Conservation (phyloP, 2,888 invertebrate genomes). For the Kryphioiulus occultus region DNA sequence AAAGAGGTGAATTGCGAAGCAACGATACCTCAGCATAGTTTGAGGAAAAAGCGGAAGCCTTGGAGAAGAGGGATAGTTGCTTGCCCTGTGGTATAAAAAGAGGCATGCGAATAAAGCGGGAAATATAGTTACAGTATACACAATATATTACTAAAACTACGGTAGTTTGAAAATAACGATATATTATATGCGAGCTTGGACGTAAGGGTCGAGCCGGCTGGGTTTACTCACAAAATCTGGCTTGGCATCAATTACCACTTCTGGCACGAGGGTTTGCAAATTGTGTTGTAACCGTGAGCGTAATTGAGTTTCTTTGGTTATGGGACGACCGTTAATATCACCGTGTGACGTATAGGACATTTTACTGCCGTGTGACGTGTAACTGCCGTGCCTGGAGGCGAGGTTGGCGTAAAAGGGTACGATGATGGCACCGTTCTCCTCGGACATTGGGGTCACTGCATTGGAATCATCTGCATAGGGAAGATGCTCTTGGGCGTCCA, state of each 20-base stretch:
- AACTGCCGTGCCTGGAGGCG: constrained; percentile 89
- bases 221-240: constrained; percentile 53
- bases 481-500: constrained; percentile 81
- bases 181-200: no score
- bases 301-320: constrained; percentile 87
- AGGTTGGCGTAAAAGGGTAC: constrained; percentile 89
- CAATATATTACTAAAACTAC: no score
- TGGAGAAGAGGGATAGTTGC: constrained; percentile 53
- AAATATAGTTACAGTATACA: not conserved
- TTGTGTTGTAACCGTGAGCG: constrained; percentile 64
- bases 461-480: constrained; percentile 98
- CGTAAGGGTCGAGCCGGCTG: no score
- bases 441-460: constrained; percentile 97
- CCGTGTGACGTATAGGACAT: constrained; percentile 94
- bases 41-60: constrained; percentile 53
- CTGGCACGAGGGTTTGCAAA: constrained; percentile 58
- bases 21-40: constrained; percentile 54
- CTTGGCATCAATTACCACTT: constrained; percentile 61
- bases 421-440: constrained; percentile 95
- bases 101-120: not conserved
- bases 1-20: not conserved
- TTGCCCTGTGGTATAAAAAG: constrained; percentile 51
- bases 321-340: constrained; percentile 78
- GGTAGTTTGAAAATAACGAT: no score
- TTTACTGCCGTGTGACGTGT: constrained; percentile 92